phyloP scores from a whole-genome alignment of 2,888 invertebrate genomes.

The Graphium colonna region DNA sequence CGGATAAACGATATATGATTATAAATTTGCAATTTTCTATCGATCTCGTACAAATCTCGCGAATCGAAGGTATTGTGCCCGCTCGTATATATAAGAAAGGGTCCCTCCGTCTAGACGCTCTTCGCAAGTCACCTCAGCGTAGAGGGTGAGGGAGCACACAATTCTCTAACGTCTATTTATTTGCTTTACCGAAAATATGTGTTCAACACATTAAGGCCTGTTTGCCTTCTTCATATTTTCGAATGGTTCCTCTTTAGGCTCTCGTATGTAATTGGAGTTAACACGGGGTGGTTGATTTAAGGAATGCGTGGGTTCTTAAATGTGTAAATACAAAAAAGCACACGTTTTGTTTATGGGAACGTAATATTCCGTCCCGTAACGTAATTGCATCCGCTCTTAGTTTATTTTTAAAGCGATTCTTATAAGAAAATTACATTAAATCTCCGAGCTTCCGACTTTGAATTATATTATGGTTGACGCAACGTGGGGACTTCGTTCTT shows the following conservation, averaged over 20 bases:
- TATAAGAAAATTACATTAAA: background rate
- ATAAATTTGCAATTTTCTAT: conserved; percentile 7
- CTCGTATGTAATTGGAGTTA: conserved; percentile 1
- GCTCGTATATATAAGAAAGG: conserved; percentile 43
- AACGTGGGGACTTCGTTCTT: conserved; percentile 24
- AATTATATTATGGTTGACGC: conserved; percentile 19
- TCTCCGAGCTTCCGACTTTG: background rate
- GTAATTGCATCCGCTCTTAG: background rate
- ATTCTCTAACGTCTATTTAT: conserved; percentile 70
- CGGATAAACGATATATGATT: background rate
- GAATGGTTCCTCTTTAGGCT: conserved; percentile 16
- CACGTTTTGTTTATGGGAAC: background rate
- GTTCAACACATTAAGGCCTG: conserved; percentile 52
- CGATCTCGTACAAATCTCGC: conserved; percentile 20
- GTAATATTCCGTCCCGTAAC: background rate
- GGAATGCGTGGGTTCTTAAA: background rate
- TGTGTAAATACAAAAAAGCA: background rate
- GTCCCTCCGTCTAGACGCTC: conserved; percentile 76
- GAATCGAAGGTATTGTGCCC: conserved; percentile 25
- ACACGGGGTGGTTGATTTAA: background rate
- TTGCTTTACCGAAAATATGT: conserved; percentile 67
- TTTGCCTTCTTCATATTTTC: conserved; percentile 35
- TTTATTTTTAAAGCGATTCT: background rate
- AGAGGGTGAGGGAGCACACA: conserved; percentile 69
- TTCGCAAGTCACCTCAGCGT: conserved; percentile 62